Conservation (phyloP, 2,113 vertebrate species). For the Furnarius figulus region DNA sequence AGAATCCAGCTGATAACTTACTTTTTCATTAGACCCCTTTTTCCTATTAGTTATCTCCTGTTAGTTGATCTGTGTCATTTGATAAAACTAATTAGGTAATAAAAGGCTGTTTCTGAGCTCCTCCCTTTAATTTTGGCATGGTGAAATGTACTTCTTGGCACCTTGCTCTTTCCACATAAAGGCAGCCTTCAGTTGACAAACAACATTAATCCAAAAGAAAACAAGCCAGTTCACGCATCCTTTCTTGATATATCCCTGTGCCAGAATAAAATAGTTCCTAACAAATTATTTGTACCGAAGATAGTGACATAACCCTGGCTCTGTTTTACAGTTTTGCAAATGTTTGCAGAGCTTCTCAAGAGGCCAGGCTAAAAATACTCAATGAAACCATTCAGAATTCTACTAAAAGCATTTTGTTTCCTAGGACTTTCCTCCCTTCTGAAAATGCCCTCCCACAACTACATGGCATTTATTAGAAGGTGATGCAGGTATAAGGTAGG, state of each 20-base stretch:
- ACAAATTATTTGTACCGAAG: slow-evolving; percentile 59
- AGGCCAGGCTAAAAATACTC: slow-evolving; percentile 57
- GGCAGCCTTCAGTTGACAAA: slow-evolving; percentile 52
- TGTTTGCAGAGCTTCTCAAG: slow-evolving; percentile 57
- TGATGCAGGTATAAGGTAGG: slow-evolving; percentile 6
- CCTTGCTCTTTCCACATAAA: slow-evolving; percentile 11
- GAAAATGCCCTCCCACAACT: slow-evolving; percentile 12
- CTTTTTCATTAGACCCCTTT: slow-evolving; percentile 44
- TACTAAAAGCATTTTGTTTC: slow-evolving; percentile 56
- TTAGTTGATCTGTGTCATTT: slow-evolving; percentile 57
- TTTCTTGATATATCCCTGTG: slow-evolving; percentile 30
- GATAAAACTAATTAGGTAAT: slow-evolving; percentile 66
- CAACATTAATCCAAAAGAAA: slow-evolving; percentile 50
- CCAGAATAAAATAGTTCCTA: slow-evolving; percentile 55
- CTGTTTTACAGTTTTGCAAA: slow-evolving; percentile 32
- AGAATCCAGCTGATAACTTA: slow-evolving; percentile 45
- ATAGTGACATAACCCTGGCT: slow-evolving; percentile 58
- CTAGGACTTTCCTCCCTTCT: slow-evolving; percentile 21
- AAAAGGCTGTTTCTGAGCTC: slow-evolving; percentile 46
- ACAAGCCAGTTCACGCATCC: slow-evolving; percentile 31
- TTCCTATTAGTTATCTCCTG: slow-evolving; percentile 57
- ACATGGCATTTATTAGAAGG: slow-evolving; percentile 8
- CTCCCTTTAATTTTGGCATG: slow-evolving; percentile 57
- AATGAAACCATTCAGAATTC: slow-evolving; percentile 60
- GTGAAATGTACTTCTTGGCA: slow-evolving; percentile 43